A percentile compares a stretch with the other conserved stretches of the same genome.
Evolutionary conservation across 2,888 invertebrate species (phyloP).

Genomic region (Epinotia ramella): DNA sequence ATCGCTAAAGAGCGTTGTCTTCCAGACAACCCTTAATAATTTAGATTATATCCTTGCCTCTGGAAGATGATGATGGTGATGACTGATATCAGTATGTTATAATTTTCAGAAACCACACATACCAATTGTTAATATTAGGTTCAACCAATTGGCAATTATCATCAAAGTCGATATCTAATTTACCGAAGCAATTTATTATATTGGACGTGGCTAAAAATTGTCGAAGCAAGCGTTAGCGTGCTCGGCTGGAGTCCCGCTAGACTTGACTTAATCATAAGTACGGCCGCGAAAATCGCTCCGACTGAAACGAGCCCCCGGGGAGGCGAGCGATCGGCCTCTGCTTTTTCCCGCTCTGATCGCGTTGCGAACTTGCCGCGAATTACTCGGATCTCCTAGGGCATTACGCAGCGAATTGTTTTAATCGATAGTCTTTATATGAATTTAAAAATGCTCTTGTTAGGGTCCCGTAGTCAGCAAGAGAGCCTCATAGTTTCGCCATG

Average conservation of each 20-base stretch:
- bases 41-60: no score
- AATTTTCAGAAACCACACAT: not conserved
- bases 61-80: no score
- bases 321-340: slow-evolving; percentile 69
- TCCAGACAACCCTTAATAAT: no score
- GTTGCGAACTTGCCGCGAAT: slow-evolving; percentile 44
- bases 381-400: slow-evolving; percentile 39
- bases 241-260: slow-evolving; percentile 73
- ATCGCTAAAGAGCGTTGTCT: no score
- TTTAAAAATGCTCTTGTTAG: no score
- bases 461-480: no score
- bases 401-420: slow-evolving; percentile 15
- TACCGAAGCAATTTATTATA: slow-evolving; percentile 56
- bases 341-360: slow-evolving; percentile 54
- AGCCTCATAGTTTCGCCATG: no score
- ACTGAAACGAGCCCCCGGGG: slow-evolving; percentile 79
- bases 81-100: not conserved
- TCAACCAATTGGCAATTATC: slow-evolving; percentile 39
- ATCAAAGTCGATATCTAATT: slow-evolving; percentile 44
- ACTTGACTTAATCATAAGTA: slow-evolving; percentile 83
- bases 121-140: not conserved
- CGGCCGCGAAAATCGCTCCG: slow-evolving; percentile 80
- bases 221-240: slow-evolving; percentile 56
- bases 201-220: slow-evolving; percentile 58
- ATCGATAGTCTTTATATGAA: slow-evolving; percentile 2